phyloP scores from a whole-genome alignment of 2,888 invertebrate genomes.

The Onthophagus sagittarius region DNA sequence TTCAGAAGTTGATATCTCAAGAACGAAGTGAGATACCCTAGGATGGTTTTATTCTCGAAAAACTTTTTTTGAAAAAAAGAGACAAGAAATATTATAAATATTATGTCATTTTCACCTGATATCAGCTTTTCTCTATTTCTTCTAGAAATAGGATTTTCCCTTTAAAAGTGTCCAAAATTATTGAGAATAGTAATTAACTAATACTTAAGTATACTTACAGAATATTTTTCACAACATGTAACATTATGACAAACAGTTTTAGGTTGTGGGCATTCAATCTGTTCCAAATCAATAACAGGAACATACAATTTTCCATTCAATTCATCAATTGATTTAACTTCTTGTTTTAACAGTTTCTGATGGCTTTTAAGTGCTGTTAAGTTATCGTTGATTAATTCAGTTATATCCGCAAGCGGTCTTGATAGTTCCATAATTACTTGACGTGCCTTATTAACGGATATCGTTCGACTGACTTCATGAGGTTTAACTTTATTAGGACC shows the following conservation, averaged over 20 bases:
- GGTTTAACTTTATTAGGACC: conserved; percentile 32
- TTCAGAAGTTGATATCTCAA: too few species aligned
- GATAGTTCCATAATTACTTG: conserved; percentile 39
- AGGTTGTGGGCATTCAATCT: conserved; percentile 24
- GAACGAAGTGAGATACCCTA: too few species aligned
- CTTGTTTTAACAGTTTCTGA: conserved; percentile 18
- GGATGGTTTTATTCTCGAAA: too few species aligned
- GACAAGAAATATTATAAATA: too few species aligned
- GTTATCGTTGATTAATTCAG: conserved; percentile 41
- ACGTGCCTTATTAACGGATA: conserved; percentile 41
- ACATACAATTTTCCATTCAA: conserved; percentile 25
- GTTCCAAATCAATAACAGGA: conserved; percentile 25
- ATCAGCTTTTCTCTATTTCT: too few species aligned
- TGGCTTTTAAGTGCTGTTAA: conserved; percentile 36
- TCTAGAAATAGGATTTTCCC: too few species aligned
- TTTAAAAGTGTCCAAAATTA: too few species aligned
- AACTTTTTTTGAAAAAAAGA: too few species aligned
- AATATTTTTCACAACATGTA: conserved; percentile 29
- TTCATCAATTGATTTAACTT: conserved; percentile 23
- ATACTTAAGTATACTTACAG: conserved; percentile 24
- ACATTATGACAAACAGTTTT: conserved; percentile 28
- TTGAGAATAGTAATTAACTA: too few species aligned
- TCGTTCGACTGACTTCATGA: conserved; percentile 38
- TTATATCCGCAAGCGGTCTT: conserved; percentile 43
- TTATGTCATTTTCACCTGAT: too few species aligned